Percentiles rank a stretch among this genome's conserved stretches.
These are phyloP conservation scores for Ellobius talpinus DNA, from an alignment of 2,113 vertebrate genomes.

Conservation along the genomic window DNA sequence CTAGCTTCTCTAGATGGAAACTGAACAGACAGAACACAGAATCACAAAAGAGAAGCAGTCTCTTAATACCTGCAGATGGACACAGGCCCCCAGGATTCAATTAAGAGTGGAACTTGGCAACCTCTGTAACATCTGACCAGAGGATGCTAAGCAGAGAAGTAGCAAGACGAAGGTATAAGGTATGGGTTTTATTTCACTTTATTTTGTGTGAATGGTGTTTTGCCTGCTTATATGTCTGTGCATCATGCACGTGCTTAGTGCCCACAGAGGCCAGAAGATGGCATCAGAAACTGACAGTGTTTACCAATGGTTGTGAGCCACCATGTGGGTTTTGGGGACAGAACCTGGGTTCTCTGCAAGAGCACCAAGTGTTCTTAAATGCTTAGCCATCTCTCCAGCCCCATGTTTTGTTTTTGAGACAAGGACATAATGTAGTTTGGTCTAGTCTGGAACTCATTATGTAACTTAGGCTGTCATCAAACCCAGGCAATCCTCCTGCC, in stretches of 20 bases:
- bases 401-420: not conserved
- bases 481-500: not conserved
- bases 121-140: not conserved
- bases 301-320: not conserved
- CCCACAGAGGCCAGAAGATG: not conserved
- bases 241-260: not conserved
- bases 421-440: not conserved
- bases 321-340: not conserved
- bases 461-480: not conserved
- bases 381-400: not conserved
- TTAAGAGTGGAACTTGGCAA: not conserved
- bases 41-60: not conserved
- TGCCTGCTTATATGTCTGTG: not conserved
- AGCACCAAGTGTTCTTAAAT: not conserved
- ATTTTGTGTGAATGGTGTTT: not conserved
- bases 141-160: not conserved
- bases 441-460: not conserved
- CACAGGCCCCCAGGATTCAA: not conserved
- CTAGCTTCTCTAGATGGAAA: not conserved
- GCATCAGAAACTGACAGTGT: not conserved
- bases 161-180: not conserved
- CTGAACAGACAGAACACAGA: not conserved
- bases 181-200: not conserved
- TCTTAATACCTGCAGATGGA: not conserved
- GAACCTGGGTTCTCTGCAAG: not conserved